Evolutionary conservation across 2,888 invertebrate genomes (phyloP).

Genomic region (Neocrepidodera transversa): DNA sequence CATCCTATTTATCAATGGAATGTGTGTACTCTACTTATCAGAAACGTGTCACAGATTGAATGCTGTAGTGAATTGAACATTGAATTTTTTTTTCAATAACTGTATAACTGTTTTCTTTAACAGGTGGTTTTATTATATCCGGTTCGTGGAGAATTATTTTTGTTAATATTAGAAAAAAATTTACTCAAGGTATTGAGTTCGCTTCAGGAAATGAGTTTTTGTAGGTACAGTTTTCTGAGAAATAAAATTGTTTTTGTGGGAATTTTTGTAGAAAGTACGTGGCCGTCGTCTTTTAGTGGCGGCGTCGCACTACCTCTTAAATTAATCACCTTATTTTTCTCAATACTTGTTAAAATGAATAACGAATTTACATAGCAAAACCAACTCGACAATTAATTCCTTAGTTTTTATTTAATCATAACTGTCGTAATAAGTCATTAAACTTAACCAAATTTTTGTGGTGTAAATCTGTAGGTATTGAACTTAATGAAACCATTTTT

Average conservation of each 20-base stretch:
- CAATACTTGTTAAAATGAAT: no score
- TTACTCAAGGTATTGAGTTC: not conserved
- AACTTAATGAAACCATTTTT: no score
- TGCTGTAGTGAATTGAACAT: constrained; percentile 19
- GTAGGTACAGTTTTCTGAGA: constrained; percentile 26
- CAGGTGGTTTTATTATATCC: constrained; percentile 3
- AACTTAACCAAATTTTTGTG: no score
- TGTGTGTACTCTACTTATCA: constrained; percentile 21
- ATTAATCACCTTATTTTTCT: no score
- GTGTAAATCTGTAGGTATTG: no score
- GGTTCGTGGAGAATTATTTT: not conserved
- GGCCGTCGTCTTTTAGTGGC: no score
- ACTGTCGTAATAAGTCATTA: no score
- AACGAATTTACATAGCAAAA: no score
- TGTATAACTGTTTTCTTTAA: constrained; percentile 13
- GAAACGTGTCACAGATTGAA: constrained; percentile 27
- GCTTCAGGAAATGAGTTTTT: constrained; percentile 11
- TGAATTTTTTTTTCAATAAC: constrained; percentile 9
- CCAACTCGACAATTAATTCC: no score
- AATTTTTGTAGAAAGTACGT: no score
- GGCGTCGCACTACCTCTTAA: no score
- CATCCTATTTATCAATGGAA: constrained; percentile 26
- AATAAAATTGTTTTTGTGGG: constrained; percentile 10
- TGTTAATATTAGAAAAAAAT: not conserved
- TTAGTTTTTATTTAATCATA: no score